These are phyloP conservation scores for Enoplosus armatus DNA, from an alignment of 2,797 vertebrate genomes.

Conservation along the genomic window DNA sequence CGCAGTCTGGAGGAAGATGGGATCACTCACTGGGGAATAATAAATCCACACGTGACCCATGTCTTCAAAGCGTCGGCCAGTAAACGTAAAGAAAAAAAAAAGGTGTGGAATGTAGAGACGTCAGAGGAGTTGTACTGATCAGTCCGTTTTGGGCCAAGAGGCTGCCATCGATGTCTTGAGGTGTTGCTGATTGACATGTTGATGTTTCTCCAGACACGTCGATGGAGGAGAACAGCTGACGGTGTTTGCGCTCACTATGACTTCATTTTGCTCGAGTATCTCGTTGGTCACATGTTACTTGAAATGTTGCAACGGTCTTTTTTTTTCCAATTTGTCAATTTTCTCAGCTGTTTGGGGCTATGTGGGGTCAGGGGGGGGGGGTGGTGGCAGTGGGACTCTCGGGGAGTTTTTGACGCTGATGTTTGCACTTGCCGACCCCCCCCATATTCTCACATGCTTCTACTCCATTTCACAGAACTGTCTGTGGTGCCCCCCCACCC, in stretches of 20 bases:
- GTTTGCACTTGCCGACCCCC: slow-evolving; percentile 42
- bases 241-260: not conserved
- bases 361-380: not conserved
- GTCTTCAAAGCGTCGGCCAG: slow-evolving; percentile 2
- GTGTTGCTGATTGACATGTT: slow-evolving; percentile 9
- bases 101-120: not conserved
- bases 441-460: slow-evolving; percentile 59
- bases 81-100: no score
- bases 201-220: not conserved
- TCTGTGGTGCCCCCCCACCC: not conserved
- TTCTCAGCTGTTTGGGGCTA: not conserved
- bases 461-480: slow-evolving; percentile 31
- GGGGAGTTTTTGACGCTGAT: slow-evolving; percentile 16
- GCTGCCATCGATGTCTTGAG: slow-evolving; percentile 6
- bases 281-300: not conserved
- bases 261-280: not conserved
- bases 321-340: no score
- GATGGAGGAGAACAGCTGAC: not conserved
- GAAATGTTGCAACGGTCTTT: slow-evolving; percentile 1
- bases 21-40: slow-evolving; percentile 27
- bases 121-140: slow-evolving; percentile 25
- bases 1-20: slow-evolving; percentile 22
- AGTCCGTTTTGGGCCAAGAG: slow-evolving; percentile 1
- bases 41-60: slow-evolving; percentile 48
- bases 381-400: slow-evolving; percentile 1